Evolutionary conservation across 2,113 vertebrate species (phyloP).

Genomic region (Halcyon malimbica): DNA sequence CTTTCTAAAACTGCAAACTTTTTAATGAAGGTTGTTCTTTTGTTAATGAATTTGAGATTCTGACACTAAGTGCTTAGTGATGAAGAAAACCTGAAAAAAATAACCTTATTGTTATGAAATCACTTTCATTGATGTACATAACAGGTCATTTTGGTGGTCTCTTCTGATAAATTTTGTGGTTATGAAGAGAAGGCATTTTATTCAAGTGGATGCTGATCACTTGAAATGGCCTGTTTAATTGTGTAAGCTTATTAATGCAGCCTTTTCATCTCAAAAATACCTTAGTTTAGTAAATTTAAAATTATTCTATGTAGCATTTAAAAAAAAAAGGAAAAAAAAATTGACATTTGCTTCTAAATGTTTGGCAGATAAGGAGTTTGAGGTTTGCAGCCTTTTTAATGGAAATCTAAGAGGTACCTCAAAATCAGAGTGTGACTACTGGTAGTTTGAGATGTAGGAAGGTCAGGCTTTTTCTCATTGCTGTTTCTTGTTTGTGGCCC

Average conservation of each 20-base stretch:
- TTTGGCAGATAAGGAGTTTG: not conserved
- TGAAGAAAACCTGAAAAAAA: not conserved
- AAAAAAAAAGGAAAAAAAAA: not conserved
- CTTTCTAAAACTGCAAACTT: not conserved
- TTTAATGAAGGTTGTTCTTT: not conserved
- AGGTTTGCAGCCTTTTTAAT: not conserved
- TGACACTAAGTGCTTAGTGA: not conserved
- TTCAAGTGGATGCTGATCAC: not conserved
- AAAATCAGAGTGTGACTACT: not conserved
- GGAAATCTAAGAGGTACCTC: not conserved
- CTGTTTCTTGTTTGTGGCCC: not conserved
- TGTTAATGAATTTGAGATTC: not conserved
- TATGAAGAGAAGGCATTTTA: not conserved
- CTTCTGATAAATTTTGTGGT: not conserved
- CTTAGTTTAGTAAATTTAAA: not conserved
- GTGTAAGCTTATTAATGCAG: not conserved
- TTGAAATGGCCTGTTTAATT: not conserved
- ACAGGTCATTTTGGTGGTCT: not conserved
- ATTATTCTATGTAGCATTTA: not conserved
- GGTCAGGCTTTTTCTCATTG: not conserved
- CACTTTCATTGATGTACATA: accelerated
- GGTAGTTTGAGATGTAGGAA: not conserved
- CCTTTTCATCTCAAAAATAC: not conserved
- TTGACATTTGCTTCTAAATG: not conserved
- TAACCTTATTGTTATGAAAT: not conserved